Evolutionary conservation across 2,113 vertebrate species (phyloP).

Genomic region (Psophia crepitans): DNA sequence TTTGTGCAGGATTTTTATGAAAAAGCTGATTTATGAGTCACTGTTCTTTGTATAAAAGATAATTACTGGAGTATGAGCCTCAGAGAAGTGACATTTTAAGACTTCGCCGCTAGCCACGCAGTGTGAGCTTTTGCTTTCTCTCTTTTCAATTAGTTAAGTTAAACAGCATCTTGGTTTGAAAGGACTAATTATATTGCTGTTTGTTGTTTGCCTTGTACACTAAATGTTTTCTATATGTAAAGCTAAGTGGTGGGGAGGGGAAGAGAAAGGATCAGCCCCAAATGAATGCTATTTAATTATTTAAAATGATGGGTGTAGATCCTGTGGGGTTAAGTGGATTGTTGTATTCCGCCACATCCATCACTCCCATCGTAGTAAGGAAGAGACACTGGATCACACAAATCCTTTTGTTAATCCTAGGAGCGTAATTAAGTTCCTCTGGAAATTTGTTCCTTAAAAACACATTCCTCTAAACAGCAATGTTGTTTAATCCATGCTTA

Average conservation of each 20-base stretch:
- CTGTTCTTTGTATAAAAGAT: slow-evolving; percentile 38
- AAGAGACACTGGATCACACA: background rate
- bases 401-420: background rate
- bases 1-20: background rate
- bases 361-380: background rate
- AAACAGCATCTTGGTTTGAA: slow-evolving; percentile 24
- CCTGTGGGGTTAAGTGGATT: background rate
- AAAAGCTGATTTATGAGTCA: slow-evolving; percentile 30
- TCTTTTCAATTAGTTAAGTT: slow-evolving; percentile 25
- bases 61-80: slow-evolving; percentile 16
- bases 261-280: background rate
- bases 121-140: background rate
- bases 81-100: slow-evolving; percentile 23
- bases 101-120: background rate
- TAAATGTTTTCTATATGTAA: slow-evolving; percentile 28
- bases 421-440: background rate
- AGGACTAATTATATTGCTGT: slow-evolving; percentile 8
- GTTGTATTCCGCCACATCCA: background rate
- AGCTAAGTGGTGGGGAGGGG: background rate
- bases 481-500: background rate
- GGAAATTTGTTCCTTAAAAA: background rate
- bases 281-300: background rate
- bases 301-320: background rate
- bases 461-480: background rate
- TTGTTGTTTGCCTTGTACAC: background rate